phyloP scores from a whole-genome alignment of 2,797 vertebrate genomes.

The Microcaecilia unicolor region DNA sequence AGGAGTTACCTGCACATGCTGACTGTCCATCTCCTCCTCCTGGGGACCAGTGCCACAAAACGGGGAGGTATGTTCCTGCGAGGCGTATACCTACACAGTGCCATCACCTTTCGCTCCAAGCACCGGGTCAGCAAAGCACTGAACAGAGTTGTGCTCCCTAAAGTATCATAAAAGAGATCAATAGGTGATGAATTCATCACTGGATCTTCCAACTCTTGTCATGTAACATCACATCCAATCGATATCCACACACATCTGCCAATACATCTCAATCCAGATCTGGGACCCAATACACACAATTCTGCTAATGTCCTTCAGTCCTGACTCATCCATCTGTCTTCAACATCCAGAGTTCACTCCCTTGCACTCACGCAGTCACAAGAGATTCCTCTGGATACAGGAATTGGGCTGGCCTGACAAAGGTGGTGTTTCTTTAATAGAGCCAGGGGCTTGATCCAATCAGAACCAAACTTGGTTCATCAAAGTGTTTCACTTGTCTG shows the following conservation, averaged over 20 bases:
- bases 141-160: slow-evolving; percentile 84
- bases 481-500: slow-evolving; percentile 74
- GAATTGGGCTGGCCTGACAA: slow-evolving; percentile 70
- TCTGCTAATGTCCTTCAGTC: too few relatives aligned
- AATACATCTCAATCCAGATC: too few relatives aligned
- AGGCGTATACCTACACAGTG: slow-evolving; percentile 66
- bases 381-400: slow-evolving; percentile 82
- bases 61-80: slow-evolving; percentile 70
- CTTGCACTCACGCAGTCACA: slow-evolving; percentile 64
- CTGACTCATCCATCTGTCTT: too few relatives aligned
- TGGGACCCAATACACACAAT: too few relatives aligned
- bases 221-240: too few relatives aligned
- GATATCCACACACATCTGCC: too few relatives aligned
- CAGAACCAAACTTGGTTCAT: slow-evolving; percentile 72
- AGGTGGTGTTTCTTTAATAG: slow-evolving; percentile 77
- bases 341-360: too few relatives aligned
- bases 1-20: slow-evolving; percentile 67
- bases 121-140: slow-evolving; percentile 77
- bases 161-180: slow-evolving; percentile 1
- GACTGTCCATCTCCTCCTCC: slow-evolving; percentile 70
- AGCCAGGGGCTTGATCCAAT: slow-evolving; percentile 84
- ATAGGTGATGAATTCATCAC: too few relatives aligned
- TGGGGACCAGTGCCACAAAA: slow-evolving; percentile 84
- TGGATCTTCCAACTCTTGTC: not conserved
- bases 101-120: slow-evolving; percentile 71